Percentiles rank a stretch among this genome's conserved stretches.
Evolutionary conservation across 2,888 invertebrate species (phyloP).

Genomic region (Drosophila kambysellisi): DNA sequence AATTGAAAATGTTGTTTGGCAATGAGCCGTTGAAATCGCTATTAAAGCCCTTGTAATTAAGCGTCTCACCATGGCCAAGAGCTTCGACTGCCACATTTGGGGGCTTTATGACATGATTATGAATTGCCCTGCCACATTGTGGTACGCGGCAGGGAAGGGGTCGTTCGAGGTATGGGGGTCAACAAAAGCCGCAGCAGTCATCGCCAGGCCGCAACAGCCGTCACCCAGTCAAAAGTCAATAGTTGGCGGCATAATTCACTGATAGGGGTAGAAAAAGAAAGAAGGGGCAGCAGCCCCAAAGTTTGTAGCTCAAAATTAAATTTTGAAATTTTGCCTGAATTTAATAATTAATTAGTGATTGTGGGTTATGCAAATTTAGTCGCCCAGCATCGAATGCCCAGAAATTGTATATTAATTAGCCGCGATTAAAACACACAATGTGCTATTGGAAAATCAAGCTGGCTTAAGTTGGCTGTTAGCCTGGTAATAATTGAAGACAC

Average conservation of each 20-base stretch:
- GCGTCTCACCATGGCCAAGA: conserved; percentile 67
- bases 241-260: conserved; percentile 61
- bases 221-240: conserved; percentile 73
- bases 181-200: conserved; percentile 73
- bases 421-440: conserved; percentile 2
- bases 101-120: conserved; percentile 79
- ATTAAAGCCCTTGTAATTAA: conserved; percentile 84
- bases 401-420: conserved; percentile 68
- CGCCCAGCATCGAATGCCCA: conserved; percentile 17
- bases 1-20: conserved; percentile 80
- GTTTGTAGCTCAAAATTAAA: conserved; percentile 68
- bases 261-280: background rate
- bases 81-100: conserved; percentile 32
- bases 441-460: background rate
- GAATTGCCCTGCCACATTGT: conserved; percentile 68
- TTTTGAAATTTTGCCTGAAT: conserved; percentile 67
- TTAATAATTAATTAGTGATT: conserved; percentile 76
- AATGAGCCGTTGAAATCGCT: conserved; percentile 82
- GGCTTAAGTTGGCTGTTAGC: background rate
- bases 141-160: background rate
- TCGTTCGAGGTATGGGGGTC: conserved; percentile 32
- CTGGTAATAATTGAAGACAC: background rate
- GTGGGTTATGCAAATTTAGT: conserved; percentile 62
- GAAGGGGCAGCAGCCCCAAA: conserved; percentile 30
- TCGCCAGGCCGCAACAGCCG: conserved; percentile 40